Percentiles rank a stretch among this genome's conserved stretches.
Evolutionary conservation across 2,888 invertebrate species (phyloP).

Genomic region (Anodontia alba): DNA sequence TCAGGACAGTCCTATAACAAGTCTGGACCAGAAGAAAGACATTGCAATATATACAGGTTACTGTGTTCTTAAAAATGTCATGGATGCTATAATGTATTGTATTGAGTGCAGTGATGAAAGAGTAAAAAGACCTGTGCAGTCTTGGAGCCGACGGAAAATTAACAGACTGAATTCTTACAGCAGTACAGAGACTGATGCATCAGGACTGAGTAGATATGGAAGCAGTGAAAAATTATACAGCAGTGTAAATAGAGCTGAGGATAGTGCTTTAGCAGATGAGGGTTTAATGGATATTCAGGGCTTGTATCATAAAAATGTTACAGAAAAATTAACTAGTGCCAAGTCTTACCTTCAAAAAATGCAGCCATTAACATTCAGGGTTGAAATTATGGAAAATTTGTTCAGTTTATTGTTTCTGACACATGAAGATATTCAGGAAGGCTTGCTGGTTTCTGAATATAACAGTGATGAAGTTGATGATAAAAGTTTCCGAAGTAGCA

Average conservation of each 20-base stretch:
- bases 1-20: slow-evolving; percentile 55
- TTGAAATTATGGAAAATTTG: slow-evolving; percentile 90
- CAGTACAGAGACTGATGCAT: slow-evolving; percentile 41
- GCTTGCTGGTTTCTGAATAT: slow-evolving; percentile 83
- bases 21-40: slow-evolving; percentile 79
- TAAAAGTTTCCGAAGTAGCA: slow-evolving; percentile 47
- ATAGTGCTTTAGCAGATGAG: slow-evolving; percentile 7
- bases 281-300: slow-evolving; percentile 57
- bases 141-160: slow-evolving; percentile 38
- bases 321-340: slow-evolving; percentile 66
- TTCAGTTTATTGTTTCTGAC: slow-evolving; percentile 90
- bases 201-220: slow-evolving; percentile 34
- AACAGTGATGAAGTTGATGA: slow-evolving; percentile 73
- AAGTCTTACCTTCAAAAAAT: slow-evolving; percentile 71
- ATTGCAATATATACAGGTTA: slow-evolving; percentile 78
- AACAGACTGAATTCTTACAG: slow-evolving; percentile 24
- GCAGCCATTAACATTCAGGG: slow-evolving; percentile 79
- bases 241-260: background rate
- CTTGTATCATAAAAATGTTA: slow-evolving; percentile 71
- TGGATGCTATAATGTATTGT: slow-evolving; percentile 81
- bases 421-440: slow-evolving; percentile 88
- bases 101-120: slow-evolving; percentile 68
- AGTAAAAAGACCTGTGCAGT: slow-evolving; percentile 72
- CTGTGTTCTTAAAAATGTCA: slow-evolving; percentile 79
- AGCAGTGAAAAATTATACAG: slow-evolving; percentile 26